phyloP scores from a whole-genome alignment of 2,797 vertebrate genomes.

The Lemur catta region DNA sequence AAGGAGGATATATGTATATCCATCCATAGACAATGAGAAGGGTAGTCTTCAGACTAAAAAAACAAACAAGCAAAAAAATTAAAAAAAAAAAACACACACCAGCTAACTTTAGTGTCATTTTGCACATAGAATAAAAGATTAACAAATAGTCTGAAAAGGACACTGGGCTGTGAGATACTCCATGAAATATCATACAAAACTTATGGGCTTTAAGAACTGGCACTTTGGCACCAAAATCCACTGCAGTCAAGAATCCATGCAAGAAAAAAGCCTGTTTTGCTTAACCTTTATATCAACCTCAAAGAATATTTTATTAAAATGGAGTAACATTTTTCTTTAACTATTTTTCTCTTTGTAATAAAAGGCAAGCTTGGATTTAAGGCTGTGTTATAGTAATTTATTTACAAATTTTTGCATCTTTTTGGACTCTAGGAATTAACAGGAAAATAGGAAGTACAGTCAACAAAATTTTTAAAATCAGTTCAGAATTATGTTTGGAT shows the following conservation, averaged over 20 bases:
- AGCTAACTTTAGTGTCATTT: conserved; percentile 79
- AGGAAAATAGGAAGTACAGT: conserved; percentile 80
- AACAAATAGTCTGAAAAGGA: conserved; percentile 48
- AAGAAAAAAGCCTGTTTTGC: conserved; percentile 7
- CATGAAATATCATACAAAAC: conserved; percentile 37
- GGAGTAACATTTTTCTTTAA: conserved; percentile 66
- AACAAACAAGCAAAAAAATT: not conserved
- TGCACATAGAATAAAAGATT: conserved; percentile 64
- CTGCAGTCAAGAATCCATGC: conserved; percentile 11
- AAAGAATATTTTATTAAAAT: conserved; percentile 65
- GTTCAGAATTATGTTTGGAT: conserved; percentile 84
- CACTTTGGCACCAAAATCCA: conserved; percentile 21
- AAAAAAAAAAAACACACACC: conserved; percentile 30
- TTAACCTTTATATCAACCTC: conserved; percentile 62
- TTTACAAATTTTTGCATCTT: conserved; percentile 83
- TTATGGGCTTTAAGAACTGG: conserved; percentile 48
- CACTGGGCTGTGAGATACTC: conserved; percentile 7
- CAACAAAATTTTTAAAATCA: conserved; percentile 81
- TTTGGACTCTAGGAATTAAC: conserved; percentile 86
- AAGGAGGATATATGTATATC: conserved; percentile 39
- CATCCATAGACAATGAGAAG: conserved; percentile 73
- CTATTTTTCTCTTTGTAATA: conserved; percentile 74
- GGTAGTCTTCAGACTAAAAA: conserved; percentile 77
- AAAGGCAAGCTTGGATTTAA: conserved; percentile 79
- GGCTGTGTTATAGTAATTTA: conserved; percentile 82